These are phyloP conservation scores for Panthera uncia DNA, from an alignment of 2,113 vertebrate genomes.

Conservation along the genomic window DNA sequence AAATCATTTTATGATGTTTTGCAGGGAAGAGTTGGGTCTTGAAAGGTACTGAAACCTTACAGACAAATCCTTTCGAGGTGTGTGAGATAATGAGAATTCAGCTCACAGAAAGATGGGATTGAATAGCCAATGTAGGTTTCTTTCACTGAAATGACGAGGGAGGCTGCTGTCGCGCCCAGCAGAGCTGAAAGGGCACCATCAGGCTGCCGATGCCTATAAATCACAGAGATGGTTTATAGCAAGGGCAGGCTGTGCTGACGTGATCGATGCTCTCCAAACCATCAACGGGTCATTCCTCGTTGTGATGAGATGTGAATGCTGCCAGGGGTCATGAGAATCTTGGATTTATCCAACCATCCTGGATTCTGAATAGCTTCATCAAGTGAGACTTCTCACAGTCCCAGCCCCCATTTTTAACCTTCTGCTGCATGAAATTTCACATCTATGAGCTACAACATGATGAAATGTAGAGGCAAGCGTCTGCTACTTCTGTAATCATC, in stretches of 20 bases:
- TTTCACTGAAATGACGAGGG: background rate
- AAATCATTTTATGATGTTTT: background rate
- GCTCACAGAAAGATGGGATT: background rate
- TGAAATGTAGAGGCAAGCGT: background rate
- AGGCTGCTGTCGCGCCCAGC: background rate
- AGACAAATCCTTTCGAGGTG: background rate
- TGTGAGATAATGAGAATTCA: conserved; percentile 30
- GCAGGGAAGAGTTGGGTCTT: background rate
- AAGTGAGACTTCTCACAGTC: background rate
- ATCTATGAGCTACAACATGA: background rate
- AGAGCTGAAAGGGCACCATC: conserved; percentile 16
- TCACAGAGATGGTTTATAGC: conserved; percentile 19
- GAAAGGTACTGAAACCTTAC: background rate
- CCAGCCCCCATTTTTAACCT: background rate
- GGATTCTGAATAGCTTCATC: background rate
- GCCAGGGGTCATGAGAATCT: conserved; percentile 13
- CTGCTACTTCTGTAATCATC: background rate
- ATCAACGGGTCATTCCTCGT: conserved; percentile 19
- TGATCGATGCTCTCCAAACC: conserved; percentile 6
- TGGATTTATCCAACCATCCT: conserved; percentile 7
- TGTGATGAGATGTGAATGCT: conserved; percentile 35
- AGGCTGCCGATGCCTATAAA: background rate
- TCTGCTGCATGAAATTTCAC: background rate
- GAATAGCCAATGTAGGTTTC: background rate
- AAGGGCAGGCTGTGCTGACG: background rate